Base-by-base conservation (phyloP, 2,888 invertebrate genomes). In the Pegoplata infirma region DNA sequence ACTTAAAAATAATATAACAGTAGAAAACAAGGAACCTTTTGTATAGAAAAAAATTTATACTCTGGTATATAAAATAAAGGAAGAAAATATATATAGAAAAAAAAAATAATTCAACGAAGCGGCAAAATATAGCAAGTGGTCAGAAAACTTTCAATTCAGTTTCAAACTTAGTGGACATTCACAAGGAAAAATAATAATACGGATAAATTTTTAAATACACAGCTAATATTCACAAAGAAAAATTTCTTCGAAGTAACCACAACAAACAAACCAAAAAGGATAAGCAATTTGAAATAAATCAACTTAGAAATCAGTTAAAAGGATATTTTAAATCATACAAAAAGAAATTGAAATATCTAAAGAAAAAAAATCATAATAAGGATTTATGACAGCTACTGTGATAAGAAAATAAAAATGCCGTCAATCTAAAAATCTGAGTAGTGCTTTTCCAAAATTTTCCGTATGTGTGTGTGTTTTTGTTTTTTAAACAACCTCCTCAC, bases 91-190 rank as follows among this genome's bases (percentile, higher is more conserved):
- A n/a, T n/a, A n/a, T n/a, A n/a, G n/a, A n/a, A 46, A 63, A 64
- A 19, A 73, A 67, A 36, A 68, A 71, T 71, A 78, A 79, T 46
- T 71, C 75, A 67, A 71, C 75, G 75, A 51, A 72, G 79, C 73
- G 79, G 79, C 79, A 79, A 79, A 79, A 66, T 66, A 71, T 79
- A 61, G 79, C 79, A 71, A 75, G 79, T 79, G 79, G 79, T 79
- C 79, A 79, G 75, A 79, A 76, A 76, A 79, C 66, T 79, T 79
- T 75, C 79, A 79, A 71, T 79, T 79, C 79, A 75, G 79, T 79
- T 79, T 79, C 63, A 75, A n/a, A 72, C 79, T 67, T 75, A 79
- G 79, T 79, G 79, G 79, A 79, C 79, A 79, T 55, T 71, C 75
- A 79, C 63, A 71, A 67, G 79, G 71, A 64, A 75, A 75, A 63